These are phyloP conservation scores for Nasonia giraulti DNA, from an alignment of 1,140 invertebrate genomes.

Conservation along the genomic window DNA sequence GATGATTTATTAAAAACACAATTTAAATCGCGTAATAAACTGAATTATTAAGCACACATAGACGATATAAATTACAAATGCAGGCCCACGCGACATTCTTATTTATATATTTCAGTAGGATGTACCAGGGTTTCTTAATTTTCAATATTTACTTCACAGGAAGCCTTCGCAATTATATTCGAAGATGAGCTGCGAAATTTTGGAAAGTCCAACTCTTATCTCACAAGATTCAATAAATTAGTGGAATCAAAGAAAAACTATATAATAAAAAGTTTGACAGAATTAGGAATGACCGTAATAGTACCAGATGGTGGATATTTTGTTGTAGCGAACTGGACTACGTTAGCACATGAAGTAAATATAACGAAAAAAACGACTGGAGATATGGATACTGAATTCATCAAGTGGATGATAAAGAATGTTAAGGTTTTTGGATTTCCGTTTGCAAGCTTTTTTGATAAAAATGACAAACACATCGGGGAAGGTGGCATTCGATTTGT, in stretches of 20 bases:
- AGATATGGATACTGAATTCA: slow-evolving; percentile 92
- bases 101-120: neutral
- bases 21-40: no score
- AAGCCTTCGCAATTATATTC: slow-evolving; percentile 92
- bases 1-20: no score
- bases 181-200: slow-evolving; percentile 88
- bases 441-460: slow-evolving; percentile 93
- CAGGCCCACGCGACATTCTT: no score
- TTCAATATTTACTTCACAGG: slow-evolving; percentile 73
- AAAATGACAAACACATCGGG: slow-evolving; percentile 86
- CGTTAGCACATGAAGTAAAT: slow-evolving; percentile 75
- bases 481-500: slow-evolving; percentile 93
- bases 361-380: slow-evolving; percentile 80
- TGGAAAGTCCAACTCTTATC: slow-evolving; percentile 88
- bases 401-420: slow-evolving; percentile 95
- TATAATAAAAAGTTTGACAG: slow-evolving; percentile 84
- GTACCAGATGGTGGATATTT: slow-evolving; percentile 98
- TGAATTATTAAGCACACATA: no score
- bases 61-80: no score
- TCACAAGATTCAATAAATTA: slow-evolving; percentile 84
- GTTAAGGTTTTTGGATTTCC: slow-evolving; percentile 95
- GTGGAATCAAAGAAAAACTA: slow-evolving; percentile 90
- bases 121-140: neutral
- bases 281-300: slow-evolving; percentile 91
- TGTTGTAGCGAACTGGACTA: slow-evolving; percentile 94